These are phyloP conservation scores for Pinctada fucata DNA, from an alignment of 2,888 invertebrate genomes.

Conservation along the genomic window DNA sequence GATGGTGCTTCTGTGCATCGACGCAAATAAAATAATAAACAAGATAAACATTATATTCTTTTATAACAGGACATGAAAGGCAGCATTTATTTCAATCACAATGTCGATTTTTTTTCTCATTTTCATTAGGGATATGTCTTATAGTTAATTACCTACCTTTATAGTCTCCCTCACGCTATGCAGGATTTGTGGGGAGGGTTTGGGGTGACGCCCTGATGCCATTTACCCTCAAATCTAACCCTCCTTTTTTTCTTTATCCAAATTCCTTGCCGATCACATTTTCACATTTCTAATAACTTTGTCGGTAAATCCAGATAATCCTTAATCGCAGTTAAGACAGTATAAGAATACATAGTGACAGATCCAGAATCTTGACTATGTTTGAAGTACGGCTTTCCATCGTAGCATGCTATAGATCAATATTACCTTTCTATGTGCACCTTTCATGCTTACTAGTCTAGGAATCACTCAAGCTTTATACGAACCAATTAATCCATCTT, in stretches of 20 bases:
- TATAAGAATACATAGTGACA: background rate
- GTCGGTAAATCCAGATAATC: background rate
- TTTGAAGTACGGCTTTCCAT: background rate
- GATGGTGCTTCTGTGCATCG: too few species aligned
- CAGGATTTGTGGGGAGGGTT: background rate
- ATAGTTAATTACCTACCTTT: background rate
- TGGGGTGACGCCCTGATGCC: background rate
- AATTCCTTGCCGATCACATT: background rate
- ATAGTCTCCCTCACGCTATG: constrained; percentile 5
- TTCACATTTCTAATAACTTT: background rate
- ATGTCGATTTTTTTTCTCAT: too few species aligned
- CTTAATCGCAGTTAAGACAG: background rate
- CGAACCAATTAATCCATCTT: background rate
- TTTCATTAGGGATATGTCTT: too few species aligned
- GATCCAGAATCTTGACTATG: background rate
- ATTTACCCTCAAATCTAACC: background rate
- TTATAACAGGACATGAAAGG: too few species aligned
- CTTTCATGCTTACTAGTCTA: background rate
- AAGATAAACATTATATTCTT: too few species aligned
- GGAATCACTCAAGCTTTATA: background rate
- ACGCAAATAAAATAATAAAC: too few species aligned
- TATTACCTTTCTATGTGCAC: background rate
- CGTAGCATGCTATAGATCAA: background rate
- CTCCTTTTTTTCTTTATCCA: background rate
- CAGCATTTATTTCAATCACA: too few species aligned